A percentile compares a stretch with the other conserved stretches of the same genome.
Evolutionary conservation across 1,140 invertebrate genomes (phyloP).

Genomic region (Rhagoletis zephyria): DNA sequence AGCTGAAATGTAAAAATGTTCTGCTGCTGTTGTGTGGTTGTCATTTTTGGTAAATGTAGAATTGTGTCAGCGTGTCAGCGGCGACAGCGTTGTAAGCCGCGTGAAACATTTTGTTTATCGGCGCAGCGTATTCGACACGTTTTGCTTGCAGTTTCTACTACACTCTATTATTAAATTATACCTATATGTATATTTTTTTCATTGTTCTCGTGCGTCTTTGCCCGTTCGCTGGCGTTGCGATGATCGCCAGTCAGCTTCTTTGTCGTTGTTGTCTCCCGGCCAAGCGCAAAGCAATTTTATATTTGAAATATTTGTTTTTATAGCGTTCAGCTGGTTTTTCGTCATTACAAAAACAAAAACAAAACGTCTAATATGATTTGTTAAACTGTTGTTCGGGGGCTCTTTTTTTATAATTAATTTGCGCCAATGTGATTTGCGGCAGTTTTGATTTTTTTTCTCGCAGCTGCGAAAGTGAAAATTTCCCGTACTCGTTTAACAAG

Average conservation of each 20-base stretch:
- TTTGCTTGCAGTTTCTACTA: not conserved
- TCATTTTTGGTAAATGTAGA: constrained; percentile 17
- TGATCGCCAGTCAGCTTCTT: not conserved
- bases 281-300: constrained; percentile 28
- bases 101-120: not conserved
- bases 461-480: constrained; percentile 43
- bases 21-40: constrained; percentile 30
- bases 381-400: not conserved
- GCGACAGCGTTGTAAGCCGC: not conserved
- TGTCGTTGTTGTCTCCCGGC: constrained; percentile 17
- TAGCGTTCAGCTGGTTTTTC: constrained; percentile 39
- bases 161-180: constrained; percentile 35
- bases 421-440: constrained; percentile 42
- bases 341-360: not conserved
- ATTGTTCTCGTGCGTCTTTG: not conserved
- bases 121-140: not conserved
- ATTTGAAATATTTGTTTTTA: constrained; percentile 29
- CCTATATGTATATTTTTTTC: not conserved
- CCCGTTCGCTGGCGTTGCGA: not conserved
- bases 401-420: constrained; percentile 53
- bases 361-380: constrained; percentile 5
- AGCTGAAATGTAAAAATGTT: constrained; percentile 37
- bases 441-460: constrained; percentile 2
- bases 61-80: not conserved
- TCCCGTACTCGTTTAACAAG: not conserved